Evolutionary conservation across 2,113 vertebrate species (phyloP).

Genomic region (Salvator merianae): DNA sequence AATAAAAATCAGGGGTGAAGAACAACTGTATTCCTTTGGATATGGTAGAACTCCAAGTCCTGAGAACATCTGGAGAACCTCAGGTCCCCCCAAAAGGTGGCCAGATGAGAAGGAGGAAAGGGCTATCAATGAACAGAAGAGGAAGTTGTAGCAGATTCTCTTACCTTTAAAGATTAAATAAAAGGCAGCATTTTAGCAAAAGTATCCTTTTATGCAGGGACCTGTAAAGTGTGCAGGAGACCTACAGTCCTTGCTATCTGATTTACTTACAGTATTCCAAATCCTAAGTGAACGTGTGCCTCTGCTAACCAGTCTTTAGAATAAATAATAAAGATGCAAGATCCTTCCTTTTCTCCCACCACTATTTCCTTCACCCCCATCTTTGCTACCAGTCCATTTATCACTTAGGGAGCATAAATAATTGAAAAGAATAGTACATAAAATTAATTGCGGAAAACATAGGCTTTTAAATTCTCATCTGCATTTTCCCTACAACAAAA

Average conservation of each 20-base stretch:
- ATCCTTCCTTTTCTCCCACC: conserved; percentile 13
- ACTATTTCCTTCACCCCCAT: conserved; percentile 26
- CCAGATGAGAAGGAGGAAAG: too few species aligned
- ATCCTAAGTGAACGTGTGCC: neutral
- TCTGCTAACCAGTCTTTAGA: conserved; percentile 39
- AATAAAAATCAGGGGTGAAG: neutral
- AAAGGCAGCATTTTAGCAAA: too few species aligned
- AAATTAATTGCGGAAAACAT: conserved; percentile 70
- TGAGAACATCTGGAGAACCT: too few species aligned
- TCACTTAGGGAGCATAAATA: conserved; percentile 67
- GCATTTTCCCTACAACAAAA: conserved; percentile 37
- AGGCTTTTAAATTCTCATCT: conserved; percentile 68
- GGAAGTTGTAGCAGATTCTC: too few species aligned
- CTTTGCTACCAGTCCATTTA: conserved; percentile 37
- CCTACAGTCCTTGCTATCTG: too few species aligned
- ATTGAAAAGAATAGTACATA: conserved; percentile 70
- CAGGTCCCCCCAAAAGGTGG: too few species aligned
- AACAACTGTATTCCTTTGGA: neutral
- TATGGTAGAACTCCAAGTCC: neutral
- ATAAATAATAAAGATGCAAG: conserved; percentile 44
- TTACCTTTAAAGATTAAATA: too few species aligned
- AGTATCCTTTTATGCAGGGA: too few species aligned
- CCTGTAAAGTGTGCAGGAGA: too few species aligned
- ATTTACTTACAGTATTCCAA: too few species aligned
- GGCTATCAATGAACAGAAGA: too few species aligned